Evolutionary conservation across 2,113 vertebrate genomes (phyloP), one percentile per base, ranked within the genome.

Genomic region (Seriola aureovittata): DNA sequence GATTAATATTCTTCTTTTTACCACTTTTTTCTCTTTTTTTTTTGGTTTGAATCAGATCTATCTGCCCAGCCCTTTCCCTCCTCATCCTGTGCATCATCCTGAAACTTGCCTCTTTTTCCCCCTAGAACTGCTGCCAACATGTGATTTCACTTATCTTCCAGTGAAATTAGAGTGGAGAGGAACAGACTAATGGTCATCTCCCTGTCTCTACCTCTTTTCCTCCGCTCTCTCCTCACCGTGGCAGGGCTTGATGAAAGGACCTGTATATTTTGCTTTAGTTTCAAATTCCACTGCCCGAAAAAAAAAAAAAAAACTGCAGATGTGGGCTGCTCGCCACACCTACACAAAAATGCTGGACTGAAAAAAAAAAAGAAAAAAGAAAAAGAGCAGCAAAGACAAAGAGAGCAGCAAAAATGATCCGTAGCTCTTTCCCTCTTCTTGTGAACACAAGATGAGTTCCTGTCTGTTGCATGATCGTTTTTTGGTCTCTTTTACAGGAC

Each of bases 61-160:
- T 76, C 54, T 50, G 48, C 46, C 34, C 71, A 17, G 42, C 42
- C 60, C 63, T 17, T 10, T 29, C 75, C 36, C 32, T 74, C 54
- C 64, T 75, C 68, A 60, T 71, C 58, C 48, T 52, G 50, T 44
- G 65, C 58, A 64, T 86, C 75, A 36, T 44, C 59, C 54, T 70
- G 32, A 83, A 80, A 67, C 72, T 77, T 62, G 23, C 70, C 60
- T 74, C 40, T 63, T 82, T 87, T 78, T 29, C 29, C 48, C 74
- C 78, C 76, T 10, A 16, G 58, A 86, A 68, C 75, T 7, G 57
- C 77, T 50, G 88, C 93, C 92, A 91, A 92, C 94, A 95, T 93
- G 91, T 93, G 93, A 95, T 93, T 94, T 93, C 92, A 94, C 93
- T 93, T 94, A 93, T 89, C 91, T 93, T 74, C 48, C 85, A 86